phyloP scores from a whole-genome alignment of 2,888 invertebrate species.

The Crossocerus cetratus region DNA sequence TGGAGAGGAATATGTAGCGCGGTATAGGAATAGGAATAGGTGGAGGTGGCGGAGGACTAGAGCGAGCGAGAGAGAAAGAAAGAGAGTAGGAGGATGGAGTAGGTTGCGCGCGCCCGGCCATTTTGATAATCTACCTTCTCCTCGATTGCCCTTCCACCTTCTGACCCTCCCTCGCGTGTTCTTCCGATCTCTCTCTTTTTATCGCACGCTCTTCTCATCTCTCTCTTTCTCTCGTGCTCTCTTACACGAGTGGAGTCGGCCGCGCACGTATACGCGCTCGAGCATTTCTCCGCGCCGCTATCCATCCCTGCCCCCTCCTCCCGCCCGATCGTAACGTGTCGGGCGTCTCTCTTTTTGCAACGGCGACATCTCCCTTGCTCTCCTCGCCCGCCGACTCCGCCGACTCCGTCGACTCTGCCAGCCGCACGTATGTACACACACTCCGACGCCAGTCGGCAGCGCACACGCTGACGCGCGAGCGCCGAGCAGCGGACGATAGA shows the following conservation, averaged over 20 bases:
- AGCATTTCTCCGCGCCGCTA: no score
- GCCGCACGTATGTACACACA: background rate
- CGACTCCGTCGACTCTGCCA: no score
- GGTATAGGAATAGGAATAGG: slow-evolving; percentile 4
- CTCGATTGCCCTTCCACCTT: slow-evolving; percentile 6
- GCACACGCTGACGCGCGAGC: background rate
- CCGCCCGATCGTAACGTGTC: no score
- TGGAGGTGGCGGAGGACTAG: slow-evolving; percentile 24
- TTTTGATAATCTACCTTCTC: slow-evolving; percentile 73
- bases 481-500: background rate
- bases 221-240: slow-evolving; percentile 32
- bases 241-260: slow-evolving; percentile 8
- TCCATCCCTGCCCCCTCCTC: no score
- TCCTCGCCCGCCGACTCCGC: no score
- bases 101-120: slow-evolving; percentile 72
- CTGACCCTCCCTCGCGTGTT: slow-evolving; percentile 35
- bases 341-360: no score
- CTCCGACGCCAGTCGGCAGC: background rate
- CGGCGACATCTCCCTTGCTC: no score
- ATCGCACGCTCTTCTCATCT: slow-evolving; percentile 39
- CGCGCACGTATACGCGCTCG: slow-evolving; percentile 4
- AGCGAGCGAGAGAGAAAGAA: background rate
- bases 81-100: slow-evolving; percentile 22
- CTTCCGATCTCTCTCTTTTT: slow-evolving; percentile 21
- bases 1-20: background rate